A percentile compares a stretch with the other conserved stretches of the same genome.
Evolutionary conservation across 2,888 invertebrate species (phyloP).

Genomic region (Nysson spinosus): DNA sequence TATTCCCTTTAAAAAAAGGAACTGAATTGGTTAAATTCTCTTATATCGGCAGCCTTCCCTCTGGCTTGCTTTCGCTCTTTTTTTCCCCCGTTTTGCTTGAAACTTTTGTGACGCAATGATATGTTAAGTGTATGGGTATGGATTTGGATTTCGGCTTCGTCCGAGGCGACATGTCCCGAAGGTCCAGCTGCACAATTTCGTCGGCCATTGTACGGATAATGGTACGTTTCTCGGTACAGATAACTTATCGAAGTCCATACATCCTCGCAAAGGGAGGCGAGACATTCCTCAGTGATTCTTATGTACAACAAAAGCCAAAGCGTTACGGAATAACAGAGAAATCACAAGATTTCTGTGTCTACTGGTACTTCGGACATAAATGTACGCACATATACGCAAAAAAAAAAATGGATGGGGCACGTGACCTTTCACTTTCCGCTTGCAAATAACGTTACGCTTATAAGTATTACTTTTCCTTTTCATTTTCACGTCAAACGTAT

Average conservation of each 20-base stretch:
- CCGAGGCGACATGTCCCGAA: constrained; percentile 36
- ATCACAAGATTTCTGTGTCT: constrained; percentile 24
- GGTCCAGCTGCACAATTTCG: constrained; percentile 36
- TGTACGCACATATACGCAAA: constrained; percentile 12
- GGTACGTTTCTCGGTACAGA: constrained; percentile 10
- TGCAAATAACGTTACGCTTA: no score
- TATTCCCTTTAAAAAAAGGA: constrained; percentile 35
- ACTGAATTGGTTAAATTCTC: constrained; percentile 35
- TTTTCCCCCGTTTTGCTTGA: no score
- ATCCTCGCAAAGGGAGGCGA: no score
- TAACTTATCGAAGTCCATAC: constrained; percentile 10
- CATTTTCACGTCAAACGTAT: constrained; percentile 3
- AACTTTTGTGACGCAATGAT: constrained; percentile 58
- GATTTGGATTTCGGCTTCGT: no score
- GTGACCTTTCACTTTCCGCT: no score
- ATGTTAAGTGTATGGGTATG: constrained; percentile 57
- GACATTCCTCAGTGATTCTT: no score
- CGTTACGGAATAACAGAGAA: constrained; percentile 27
- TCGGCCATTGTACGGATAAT: constrained; percentile 18
- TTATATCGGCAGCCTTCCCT: constrained; percentile 40
- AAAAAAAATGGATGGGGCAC: no score
- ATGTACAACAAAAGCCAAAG: no score
- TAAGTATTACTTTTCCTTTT: no score
- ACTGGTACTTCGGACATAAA: constrained; percentile 33
- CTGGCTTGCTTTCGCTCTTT: no score